phyloP scores from a whole-genome alignment of 2,113 vertebrate genomes.

The Cryptoleucopteryx plumbea region DNA sequence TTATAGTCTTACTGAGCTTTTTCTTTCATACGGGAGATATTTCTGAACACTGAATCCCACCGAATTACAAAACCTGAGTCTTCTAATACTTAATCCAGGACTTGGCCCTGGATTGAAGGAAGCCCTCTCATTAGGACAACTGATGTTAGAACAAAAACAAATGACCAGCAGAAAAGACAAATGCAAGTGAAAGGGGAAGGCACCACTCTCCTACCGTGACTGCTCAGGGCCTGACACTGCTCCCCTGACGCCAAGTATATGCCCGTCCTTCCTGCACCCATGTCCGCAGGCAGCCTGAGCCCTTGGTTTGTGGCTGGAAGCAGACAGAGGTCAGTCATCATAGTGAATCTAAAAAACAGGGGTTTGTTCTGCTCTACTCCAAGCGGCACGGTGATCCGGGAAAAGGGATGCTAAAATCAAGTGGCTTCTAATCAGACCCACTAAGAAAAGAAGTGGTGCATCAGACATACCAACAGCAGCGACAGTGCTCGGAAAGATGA shows the following conservation, averaged over 20 bases:
- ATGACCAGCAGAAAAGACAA: neutral
- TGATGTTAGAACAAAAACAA: neutral
- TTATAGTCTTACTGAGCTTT: neutral
- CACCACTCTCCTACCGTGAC: neutral
- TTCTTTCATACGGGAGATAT: neutral
- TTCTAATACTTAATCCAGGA: neutral
- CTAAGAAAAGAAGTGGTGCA: neutral
- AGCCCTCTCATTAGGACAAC: neutral
- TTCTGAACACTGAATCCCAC: neutral
- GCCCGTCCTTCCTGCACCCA: neutral
- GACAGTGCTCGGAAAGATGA: neutral
- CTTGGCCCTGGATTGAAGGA: neutral
- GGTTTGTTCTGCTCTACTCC: neutral
- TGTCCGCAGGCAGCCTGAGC: neutral
- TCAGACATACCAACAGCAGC: neutral
- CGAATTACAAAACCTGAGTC: neutral
- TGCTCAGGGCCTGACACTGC: neutral
- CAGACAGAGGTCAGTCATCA: neutral
- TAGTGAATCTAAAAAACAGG: neutral
- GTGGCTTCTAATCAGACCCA: neutral
- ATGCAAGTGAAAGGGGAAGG: neutral
- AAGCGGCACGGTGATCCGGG: neutral
- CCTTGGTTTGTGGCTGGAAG: neutral
- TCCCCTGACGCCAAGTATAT: neutral
- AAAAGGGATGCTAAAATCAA: neutral